Evolutionary conservation across 2,797 vertebrate species (phyloP).

Genomic region (Glossophaga mutica): DNA sequence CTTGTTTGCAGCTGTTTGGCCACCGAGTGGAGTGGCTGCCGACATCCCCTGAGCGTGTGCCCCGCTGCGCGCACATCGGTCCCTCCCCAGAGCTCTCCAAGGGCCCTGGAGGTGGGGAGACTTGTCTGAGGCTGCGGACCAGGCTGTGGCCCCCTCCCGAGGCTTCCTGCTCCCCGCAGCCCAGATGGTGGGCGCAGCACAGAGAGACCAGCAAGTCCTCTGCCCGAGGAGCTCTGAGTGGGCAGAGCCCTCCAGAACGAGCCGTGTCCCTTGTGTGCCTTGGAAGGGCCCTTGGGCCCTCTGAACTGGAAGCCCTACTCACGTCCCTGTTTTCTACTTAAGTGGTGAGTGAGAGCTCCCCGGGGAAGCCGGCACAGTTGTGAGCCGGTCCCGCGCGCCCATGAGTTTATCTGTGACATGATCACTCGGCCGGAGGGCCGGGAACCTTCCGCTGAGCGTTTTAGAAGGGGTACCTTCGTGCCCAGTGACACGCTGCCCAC

Average conservation of each 20-base stretch:
- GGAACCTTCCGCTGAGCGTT: neutral
- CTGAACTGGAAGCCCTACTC: neutral
- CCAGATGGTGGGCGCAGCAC: neutral
- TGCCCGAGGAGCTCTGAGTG: neutral
- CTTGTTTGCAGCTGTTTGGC: constrained; percentile 82
- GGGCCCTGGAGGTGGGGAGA: constrained; percentile 50
- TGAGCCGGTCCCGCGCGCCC: neutral
- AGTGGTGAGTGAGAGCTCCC: neutral
- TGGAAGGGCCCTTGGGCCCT: neutral
- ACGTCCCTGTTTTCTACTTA: neutral
- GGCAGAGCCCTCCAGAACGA: neutral
- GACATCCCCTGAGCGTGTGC: constrained; percentile 73
- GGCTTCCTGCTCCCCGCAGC: neutral
- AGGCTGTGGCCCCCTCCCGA: accelerated
- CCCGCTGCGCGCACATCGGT: constrained; percentile 57
- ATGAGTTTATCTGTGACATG: neutral
- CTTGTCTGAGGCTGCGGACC: neutral
- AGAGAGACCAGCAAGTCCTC: too few relatives aligned
- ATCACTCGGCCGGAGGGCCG: neutral
- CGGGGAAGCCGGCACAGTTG: neutral
- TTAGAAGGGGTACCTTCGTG: accelerated
- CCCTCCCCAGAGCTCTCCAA: constrained; percentile 66
- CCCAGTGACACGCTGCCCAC: neutral
- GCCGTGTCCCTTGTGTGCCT: neutral
- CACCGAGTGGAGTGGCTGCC: constrained; percentile 77